Evolutionary conservation across 2,113 vertebrate species (phyloP).

Genomic region (Aramus guarauna): DNA sequence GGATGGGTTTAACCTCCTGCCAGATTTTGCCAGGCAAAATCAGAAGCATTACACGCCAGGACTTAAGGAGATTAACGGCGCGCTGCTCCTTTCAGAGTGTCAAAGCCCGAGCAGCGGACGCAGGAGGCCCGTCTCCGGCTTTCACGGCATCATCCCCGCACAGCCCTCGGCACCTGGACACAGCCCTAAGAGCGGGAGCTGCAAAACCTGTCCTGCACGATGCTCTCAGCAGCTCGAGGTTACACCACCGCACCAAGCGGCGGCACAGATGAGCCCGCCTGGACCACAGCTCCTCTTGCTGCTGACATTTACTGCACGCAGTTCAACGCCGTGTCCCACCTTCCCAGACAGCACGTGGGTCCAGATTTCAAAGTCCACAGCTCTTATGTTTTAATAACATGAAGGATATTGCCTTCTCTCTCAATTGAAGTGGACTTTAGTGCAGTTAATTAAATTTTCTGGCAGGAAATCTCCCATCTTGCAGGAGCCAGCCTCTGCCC

Average conservation of each 20-base stretch:
- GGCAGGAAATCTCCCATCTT: neutral
- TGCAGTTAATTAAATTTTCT: neutral
- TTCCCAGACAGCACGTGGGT: neutral
- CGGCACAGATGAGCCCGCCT: neutral
- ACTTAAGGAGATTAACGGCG: neutral
- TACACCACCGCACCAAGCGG: neutral
- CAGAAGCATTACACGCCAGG: neutral
- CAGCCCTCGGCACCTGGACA: neutral
- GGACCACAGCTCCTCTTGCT: neutral
- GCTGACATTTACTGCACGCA: neutral
- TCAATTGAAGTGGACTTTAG: neutral
- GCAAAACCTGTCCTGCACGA: neutral
- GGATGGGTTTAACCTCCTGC: neutral
- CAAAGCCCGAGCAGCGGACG: neutral
- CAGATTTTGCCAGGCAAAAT: neutral
- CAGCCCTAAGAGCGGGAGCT: neutral
- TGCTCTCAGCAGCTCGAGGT: neutral
- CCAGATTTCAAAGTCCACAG: neutral
- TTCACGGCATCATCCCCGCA: neutral
- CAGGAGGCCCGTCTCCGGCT: neutral
- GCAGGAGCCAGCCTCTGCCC: neutral
- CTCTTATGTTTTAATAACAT: neutral
- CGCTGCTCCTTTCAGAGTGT: neutral
- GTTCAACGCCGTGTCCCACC: neutral
- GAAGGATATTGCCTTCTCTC: neutral